phyloP scores from a whole-genome alignment of 2,888 invertebrate genomes.

The Neocrepidodera transversa region DNA sequence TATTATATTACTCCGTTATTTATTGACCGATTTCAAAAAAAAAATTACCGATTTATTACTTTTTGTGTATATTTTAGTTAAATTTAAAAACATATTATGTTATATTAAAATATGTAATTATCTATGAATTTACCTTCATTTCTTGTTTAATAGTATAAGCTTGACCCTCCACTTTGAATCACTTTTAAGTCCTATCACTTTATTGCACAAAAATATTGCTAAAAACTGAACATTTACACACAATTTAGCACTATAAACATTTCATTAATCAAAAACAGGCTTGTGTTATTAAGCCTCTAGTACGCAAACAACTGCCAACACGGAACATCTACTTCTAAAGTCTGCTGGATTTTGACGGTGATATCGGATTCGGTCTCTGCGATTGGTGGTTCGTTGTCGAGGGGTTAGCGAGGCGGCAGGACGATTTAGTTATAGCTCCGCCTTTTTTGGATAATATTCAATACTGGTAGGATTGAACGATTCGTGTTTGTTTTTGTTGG shows the following conservation, averaged over 20 bases:
- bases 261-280: background rate
- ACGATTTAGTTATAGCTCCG: conserved; percentile 7
- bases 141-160: conserved; percentile 38
- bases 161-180: conserved; percentile 33
- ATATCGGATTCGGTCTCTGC: conserved; percentile 4
- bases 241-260: background rate
- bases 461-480: conserved; percentile 23
- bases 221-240: background rate
- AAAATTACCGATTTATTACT: too few relatives aligned
- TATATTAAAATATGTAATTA: too few relatives aligned
- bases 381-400: conserved; percentile 11
- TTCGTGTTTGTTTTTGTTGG: conserved; percentile 22
- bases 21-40: too few relatives aligned
- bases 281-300: conserved; percentile 8
- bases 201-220: conserved; percentile 39
- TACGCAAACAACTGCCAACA: conserved; percentile 17
- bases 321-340: conserved; percentile 1
- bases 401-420: conserved; percentile 10
- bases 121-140: conserved; percentile 48
- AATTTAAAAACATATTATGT: too few relatives aligned
- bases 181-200: conserved; percentile 22
- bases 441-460: conserved; percentile 12
- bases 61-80: too few relatives aligned
- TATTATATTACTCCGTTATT: too few relatives aligned
- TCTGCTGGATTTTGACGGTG: background rate